These are phyloP conservation scores for Aeoliscus strigatus DNA, from an alignment of 2,797 vertebrate genomes.

Conservation along the genomic window DNA sequence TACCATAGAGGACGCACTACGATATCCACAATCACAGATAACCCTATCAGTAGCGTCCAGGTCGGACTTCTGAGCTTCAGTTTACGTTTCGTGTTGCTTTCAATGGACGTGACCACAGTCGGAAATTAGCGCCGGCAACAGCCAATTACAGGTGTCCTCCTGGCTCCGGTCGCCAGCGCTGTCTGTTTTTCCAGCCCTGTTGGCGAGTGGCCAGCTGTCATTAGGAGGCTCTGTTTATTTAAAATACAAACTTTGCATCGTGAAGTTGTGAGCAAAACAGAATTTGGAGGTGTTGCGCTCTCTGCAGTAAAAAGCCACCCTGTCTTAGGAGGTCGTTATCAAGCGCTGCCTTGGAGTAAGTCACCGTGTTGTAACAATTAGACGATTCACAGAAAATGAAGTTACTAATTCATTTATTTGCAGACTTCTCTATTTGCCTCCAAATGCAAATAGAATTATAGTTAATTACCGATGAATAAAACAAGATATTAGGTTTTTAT, in stretches of 20 bases:
- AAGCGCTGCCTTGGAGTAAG: background rate
- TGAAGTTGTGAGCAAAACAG: conserved; percentile 2
- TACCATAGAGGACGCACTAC: too few species aligned
- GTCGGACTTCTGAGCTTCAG: too few species aligned
- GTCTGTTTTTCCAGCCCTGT: conserved; percentile 20
- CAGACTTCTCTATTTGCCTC: too few species aligned
- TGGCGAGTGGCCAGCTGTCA: conserved; percentile 15
- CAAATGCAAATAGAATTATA: too few species aligned
- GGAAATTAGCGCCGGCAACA: conserved; percentile 1
- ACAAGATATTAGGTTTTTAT: too few species aligned
- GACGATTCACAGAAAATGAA: too few species aligned
- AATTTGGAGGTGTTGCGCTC: background rate
- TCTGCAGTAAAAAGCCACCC: background rate
- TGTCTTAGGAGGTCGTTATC: too few species aligned
- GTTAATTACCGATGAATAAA: too few species aligned
- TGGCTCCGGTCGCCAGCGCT: background rate
- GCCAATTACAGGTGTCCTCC: background rate
- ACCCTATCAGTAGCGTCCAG: too few species aligned
- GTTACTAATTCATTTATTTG: too few species aligned
- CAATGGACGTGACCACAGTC: conserved; percentile 1
- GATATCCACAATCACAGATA: too few species aligned
- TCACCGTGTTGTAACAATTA: too few species aligned
- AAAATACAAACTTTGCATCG: conserved; percentile 8
- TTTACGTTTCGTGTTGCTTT: conserved; percentile 6
- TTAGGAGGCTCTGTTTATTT: conserved; percentile 30